Evolutionary conservation across 1,140 invertebrate genomes (phyloP).

Genomic region (Papilio glaucus): DNA sequence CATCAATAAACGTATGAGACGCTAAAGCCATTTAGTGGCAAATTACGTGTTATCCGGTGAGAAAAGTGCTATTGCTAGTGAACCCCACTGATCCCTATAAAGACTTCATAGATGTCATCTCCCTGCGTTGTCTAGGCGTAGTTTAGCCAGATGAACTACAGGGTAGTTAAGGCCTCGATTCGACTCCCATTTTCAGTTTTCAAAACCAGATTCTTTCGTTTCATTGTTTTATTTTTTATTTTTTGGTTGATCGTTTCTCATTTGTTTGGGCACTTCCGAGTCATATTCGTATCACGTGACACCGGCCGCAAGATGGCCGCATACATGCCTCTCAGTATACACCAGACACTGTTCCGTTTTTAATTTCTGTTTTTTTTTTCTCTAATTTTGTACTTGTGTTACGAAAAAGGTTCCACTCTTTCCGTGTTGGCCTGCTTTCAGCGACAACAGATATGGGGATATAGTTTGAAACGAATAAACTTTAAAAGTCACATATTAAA

Average conservation of each 20-base stretch:
- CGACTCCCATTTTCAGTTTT: conserved; percentile 55
- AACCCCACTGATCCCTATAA: conserved; percentile 51
- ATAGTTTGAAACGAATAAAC: conserved; percentile 31
- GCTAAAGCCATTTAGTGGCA: conserved; percentile 34
- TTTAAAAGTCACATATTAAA: conserved; percentile 34
- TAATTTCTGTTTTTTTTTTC: conserved; percentile 56
- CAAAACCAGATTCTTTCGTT: conserved; percentile 43
- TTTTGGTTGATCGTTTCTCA: conserved; percentile 57
- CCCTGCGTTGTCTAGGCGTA: conserved; percentile 72
- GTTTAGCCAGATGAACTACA: conserved; percentile 61
- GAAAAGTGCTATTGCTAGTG: conserved; percentile 49
- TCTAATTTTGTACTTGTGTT: conserved; percentile 54
- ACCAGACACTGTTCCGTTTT: conserved; percentile 64
- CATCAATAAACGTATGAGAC: conserved; percentile 27
- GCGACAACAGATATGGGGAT: conserved; percentile 70
- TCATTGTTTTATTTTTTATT: conserved; percentile 53
- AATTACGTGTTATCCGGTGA: conserved; percentile 49
- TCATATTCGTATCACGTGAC: conserved; percentile 78
- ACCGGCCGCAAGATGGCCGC: conserved; percentile 59
- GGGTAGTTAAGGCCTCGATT: conserved; percentile 72
- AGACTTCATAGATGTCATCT: conserved; percentile 55
- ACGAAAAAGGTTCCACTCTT: conserved; percentile 59
- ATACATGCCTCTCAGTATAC: conserved; percentile 67
- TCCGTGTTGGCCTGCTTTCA: conserved; percentile 71
- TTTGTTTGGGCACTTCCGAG: conserved; percentile 68